phyloP scores from a whole-genome alignment of 1,140 invertebrate genomes.

The Anastrepha obliqua region DNA sequence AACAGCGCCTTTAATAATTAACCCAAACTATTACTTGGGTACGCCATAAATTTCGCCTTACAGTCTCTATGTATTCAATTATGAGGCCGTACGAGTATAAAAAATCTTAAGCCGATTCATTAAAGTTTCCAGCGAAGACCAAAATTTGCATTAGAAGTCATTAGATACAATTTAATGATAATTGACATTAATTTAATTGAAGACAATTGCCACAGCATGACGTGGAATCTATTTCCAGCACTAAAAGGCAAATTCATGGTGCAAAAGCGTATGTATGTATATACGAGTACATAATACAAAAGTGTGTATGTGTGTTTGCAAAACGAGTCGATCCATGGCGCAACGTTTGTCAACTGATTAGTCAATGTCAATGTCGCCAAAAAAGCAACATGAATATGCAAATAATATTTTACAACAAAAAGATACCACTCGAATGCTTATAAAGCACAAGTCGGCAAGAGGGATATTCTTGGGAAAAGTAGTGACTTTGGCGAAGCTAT shows the following conservation, averaged over 20 bases:
- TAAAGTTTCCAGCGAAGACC: neutral
- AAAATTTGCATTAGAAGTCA: conserved; percentile 9
- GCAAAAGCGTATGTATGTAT: neutral
- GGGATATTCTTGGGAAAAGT: neutral
- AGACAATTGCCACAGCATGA: neutral
- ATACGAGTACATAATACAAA: neutral
- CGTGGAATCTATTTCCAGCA: neutral
- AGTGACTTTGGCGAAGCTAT: neutral
- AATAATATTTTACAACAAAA: no score
- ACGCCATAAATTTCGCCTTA: no score
- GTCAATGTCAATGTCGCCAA: conserved; percentile 22
- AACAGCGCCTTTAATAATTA: no score
- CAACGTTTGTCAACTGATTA: conserved; percentile 25
- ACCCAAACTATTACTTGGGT: no score
- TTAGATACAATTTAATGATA: conserved; percentile 20
- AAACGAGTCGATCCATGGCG: no score
- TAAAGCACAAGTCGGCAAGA: neutral
- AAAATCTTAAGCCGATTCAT: conserved; percentile 1
- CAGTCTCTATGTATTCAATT: neutral
- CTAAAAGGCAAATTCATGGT: neutral
- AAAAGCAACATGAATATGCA: neutral
- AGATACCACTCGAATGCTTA: neutral
- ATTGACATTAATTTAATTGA: conserved; percentile 38
- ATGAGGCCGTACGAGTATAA: no score
- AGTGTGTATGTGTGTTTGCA: neutral